Conservation (phyloP, 2,888 invertebrate genomes). For the Caenorhabditis drosophilae region DNA sequence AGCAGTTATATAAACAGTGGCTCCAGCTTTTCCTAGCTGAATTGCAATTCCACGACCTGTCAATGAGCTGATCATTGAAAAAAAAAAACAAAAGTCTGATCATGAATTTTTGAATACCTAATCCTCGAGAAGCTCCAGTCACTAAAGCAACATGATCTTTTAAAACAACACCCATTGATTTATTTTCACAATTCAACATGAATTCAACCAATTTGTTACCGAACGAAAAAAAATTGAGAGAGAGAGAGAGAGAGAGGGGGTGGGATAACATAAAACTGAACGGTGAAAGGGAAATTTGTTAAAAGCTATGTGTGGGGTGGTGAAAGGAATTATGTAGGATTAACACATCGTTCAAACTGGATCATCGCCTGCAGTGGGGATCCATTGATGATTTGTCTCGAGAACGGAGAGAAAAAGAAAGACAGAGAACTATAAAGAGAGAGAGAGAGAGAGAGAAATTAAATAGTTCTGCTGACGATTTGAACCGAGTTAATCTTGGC, state of each 20-base stretch:
- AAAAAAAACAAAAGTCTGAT: background rate
- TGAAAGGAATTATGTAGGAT: no score
- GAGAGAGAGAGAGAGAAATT: no score
- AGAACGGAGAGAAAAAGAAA: no score
- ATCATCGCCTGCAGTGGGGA: no score
- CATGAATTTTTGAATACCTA: slow-evolving; percentile 58
- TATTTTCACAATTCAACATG: background rate
- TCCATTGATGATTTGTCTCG: no score
- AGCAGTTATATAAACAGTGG: slow-evolving; percentile 55
- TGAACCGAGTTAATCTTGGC: background rate
- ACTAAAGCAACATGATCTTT: slow-evolving; percentile 54
- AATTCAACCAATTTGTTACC: no score
- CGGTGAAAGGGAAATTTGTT: background rate
- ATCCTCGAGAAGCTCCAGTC: slow-evolving; percentile 59
- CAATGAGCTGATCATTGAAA: slow-evolving; percentile 50
- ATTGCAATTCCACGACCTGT: slow-evolving; percentile 50
- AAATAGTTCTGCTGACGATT: background rate
- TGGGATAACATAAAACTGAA: background rate
- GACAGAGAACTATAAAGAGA: no score
- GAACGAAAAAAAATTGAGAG: no score
- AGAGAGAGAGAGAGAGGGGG: no score
- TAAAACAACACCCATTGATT: slow-evolving; percentile 28
- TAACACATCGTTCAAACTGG: no score
- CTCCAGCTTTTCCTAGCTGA: slow-evolving; percentile 52
- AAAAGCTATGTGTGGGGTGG: no score